phyloP scores from a whole-genome alignment of 2,113 vertebrate genomes.

The Scolopax mira region DNA sequence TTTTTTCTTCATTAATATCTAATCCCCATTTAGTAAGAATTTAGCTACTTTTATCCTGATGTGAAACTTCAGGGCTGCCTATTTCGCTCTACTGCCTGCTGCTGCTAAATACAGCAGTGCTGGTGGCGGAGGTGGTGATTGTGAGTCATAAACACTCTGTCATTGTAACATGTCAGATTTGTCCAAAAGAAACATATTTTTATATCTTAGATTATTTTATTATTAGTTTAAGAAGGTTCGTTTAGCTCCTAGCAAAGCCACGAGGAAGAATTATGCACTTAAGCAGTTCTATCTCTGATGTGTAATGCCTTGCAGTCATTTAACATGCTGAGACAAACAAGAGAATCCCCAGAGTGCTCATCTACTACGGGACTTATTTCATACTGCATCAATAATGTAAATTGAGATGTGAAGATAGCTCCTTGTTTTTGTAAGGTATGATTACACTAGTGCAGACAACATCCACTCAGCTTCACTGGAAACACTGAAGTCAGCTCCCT shows the following conservation, averaged over 20 bases:
- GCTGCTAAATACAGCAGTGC: conserved; percentile 73
- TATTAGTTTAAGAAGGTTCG: conserved; percentile 72
- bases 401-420: conserved; percentile 75
- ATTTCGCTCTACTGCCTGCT: conserved; percentile 60
- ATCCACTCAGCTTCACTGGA: conserved; percentile 59
- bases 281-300: conserved; percentile 54
- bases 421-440: conserved; percentile 73
- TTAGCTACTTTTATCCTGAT: conserved; percentile 69
- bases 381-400: conserved; percentile 82
- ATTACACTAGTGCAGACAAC: conserved; percentile 70
- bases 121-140: conserved; percentile 59
- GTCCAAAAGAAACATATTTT: conserved; percentile 73
- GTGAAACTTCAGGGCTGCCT: conserved; percentile 71
- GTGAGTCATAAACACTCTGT: conserved; percentile 73
- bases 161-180: conserved; percentile 67
- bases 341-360: conserved; percentile 76
- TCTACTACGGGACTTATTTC: conserved; percentile 75
- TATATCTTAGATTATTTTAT: conserved; percentile 74
- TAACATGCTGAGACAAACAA: conserved; percentile 74
- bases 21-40: conserved; percentile 66
- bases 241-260: conserved; percentile 69
- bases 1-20: conserved; percentile 70
- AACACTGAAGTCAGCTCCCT: conserved; percentile 63
- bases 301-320: conserved; percentile 71
- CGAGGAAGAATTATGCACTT: conserved; percentile 50